Conservation (phyloP, 2,888 invertebrate genomes). For the Dastarcus helophoroides region DNA sequence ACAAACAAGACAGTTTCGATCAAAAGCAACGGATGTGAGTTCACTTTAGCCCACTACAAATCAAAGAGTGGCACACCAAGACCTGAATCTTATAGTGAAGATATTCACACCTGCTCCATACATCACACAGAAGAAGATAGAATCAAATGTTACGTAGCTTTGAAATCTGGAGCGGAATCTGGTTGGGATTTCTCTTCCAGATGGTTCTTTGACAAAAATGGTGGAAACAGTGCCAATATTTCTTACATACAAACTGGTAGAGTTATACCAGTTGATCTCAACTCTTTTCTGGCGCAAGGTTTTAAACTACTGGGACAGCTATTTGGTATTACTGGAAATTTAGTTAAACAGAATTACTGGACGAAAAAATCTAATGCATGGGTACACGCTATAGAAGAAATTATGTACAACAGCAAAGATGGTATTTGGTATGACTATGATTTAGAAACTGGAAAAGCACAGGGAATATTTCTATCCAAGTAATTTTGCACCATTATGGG, state of each 20-base stretch:
- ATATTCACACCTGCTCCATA: slow-evolving; percentile 39
- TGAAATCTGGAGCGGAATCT: slow-evolving; percentile 52
- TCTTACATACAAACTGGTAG: slow-evolving; percentile 51
- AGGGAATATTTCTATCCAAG: slow-evolving; percentile 52
- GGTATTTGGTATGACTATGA: slow-evolving; percentile 76
- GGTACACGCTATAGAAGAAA: slow-evolving; percentile 51
- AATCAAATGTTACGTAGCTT: slow-evolving; percentile 44
- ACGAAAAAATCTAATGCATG: slow-evolving; percentile 43
- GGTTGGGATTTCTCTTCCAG: slow-evolving; percentile 83
- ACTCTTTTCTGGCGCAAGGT: slow-evolving; percentile 62
- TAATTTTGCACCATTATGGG: slow-evolving; percentile 67
- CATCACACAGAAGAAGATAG: slow-evolving; percentile 38
- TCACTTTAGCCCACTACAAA: slow-evolving; percentile 47
- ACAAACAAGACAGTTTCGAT: slow-evolving; percentile 44
- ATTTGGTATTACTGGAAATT: slow-evolving; percentile 41
- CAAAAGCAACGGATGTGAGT: slow-evolving; percentile 38
- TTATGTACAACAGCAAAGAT: slow-evolving; percentile 66
- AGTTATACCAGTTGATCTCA: slow-evolving; percentile 73
- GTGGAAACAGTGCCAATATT: slow-evolving; percentile 43
- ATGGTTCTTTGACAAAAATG: slow-evolving; percentile 56
- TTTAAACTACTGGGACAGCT: slow-evolving; percentile 52
- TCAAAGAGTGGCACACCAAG: slow-evolving; percentile 55
- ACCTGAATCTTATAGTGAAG: slow-evolving; percentile 64
- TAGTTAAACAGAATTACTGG: slow-evolving; percentile 42
- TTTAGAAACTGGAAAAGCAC: slow-evolving; percentile 6